Evolutionary conservation across 64 coral and sea anemone genomes (phyloP), one percentile per base, ranked within the genome.

Genomic region (Acropora tenuis): DNA sequence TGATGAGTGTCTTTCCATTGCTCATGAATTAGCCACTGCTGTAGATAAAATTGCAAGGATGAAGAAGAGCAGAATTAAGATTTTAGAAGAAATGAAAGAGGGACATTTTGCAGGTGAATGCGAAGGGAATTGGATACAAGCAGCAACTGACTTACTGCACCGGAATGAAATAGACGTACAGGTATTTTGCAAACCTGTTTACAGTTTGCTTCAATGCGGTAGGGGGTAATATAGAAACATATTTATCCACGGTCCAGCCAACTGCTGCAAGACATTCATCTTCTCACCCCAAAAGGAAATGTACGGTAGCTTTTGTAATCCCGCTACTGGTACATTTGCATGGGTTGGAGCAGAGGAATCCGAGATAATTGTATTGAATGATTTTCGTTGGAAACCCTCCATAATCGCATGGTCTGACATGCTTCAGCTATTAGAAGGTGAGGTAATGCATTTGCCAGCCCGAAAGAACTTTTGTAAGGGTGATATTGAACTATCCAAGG

Each of bases 261-360:
- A 94, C 45, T 75, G 69, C 6, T 87, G 93, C 9, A 94, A 94
- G 47, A 90, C 80, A 7, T 90, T 94, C 6, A 90, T 94, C 1
- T 16, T 94, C 1, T 8, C 55, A 3, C 93, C 93, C 7, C 73
- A 86, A 20, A 94, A 94, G 18, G 6, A 6, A 13, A 76, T 94
- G 5, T 94, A 69, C 45, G 18, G 69, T 10, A 52, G 78, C 43
- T 94, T 94, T 90, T 50, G 48, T 11, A 94, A 94, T 44, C 93
- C 93, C 11, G 93, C 87, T 6, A 86, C 88, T 1, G 93, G 93
- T 0, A 84, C 93, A 43, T 94, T 90, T 75, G 50, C 50, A 6
- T 53, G 50, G 50, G 1, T 1, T 8, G 50, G 50, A 53, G 50
- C 50, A 53, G 50, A 53, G 50, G 50, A 53, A 53, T 5, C 50